Evolutionary conservation across 2,113 vertebrate species (phyloP), one percentile per base, ranked within the genome.

Genomic region (Microcebus lehilahytsara): DNA sequence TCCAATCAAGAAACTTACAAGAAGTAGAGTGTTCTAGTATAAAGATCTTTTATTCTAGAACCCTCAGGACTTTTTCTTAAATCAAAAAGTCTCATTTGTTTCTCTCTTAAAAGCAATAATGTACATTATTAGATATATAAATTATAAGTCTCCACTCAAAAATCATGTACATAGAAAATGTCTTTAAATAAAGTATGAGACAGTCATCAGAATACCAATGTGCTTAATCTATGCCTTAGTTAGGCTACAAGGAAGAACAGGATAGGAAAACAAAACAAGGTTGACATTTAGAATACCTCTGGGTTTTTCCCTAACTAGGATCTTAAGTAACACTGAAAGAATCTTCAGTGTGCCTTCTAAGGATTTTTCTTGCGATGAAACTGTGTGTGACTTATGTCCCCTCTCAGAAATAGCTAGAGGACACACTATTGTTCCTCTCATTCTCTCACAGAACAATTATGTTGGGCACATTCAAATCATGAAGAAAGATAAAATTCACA

Each of bases 361-460:
- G 30, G 32, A 75, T 62, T 40, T 81, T 8, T 91, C 46, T 85
- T 84, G 32, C 66, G 49, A 34, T 92, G 93, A 83, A 95, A 93
- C 32, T 83, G 25, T 23, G 16, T 60, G 72, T 83, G 42, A 53
- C 62, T n/a, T 67, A 89, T 7, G 17, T 22, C 37, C 53, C 53
- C 87, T 86, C 72, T 86, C 85, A 66, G 46, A 95, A 72, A 95
- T 83, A 84, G 27, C 69, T 97, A 51, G 71, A 91, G 5, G 46
- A 89, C 20, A 90, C 37, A 53, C 92, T 60, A 93, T 49, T 11
- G 0, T 75, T 89, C 89, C 23, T 84, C 40, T 60, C 12, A 17
- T 53, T 71, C 75, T 69, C 12, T 92, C 37, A 89, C 53, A 64
- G 6, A 81, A 20, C 19, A 81, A 83, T 81, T 92, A 66, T 89